Conservation (phyloP, 2,113 vertebrate species). For the Muscicapa adusta region DNA sequence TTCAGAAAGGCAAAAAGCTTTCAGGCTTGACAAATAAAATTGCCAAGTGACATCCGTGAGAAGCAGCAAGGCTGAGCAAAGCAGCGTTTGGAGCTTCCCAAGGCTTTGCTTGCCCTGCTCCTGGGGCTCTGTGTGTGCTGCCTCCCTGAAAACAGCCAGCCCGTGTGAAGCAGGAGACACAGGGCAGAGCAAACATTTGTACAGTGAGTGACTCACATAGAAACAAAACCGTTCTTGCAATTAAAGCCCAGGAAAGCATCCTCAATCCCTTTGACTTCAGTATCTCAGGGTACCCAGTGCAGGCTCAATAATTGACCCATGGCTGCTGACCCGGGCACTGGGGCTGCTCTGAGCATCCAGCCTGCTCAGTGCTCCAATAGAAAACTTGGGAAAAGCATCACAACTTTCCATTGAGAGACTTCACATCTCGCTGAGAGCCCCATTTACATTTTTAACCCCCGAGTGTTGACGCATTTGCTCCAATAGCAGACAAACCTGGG, state of each 20-base stretch:
- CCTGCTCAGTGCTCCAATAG: not conserved
- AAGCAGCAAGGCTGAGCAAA: not conserved
- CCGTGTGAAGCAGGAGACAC: not conserved
- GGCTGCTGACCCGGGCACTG: not conserved
- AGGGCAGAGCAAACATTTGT: not conserved
- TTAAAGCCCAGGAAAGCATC: not conserved
- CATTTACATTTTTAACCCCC: conserved; percentile 26
- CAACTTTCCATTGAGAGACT: conserved; percentile 7
- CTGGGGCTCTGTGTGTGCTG: not conserved
- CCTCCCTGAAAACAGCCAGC: not conserved
- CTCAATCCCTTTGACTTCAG: not conserved
- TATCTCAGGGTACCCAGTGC: not conserved
- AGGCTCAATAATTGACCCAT: not conserved
- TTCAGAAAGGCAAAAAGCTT: not conserved
- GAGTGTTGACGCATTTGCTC: not conserved
- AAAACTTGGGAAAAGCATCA: not conserved
- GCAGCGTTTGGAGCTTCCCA: not conserved
- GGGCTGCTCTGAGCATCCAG: not conserved
- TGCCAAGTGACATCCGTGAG: not conserved
- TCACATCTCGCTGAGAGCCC: not conserved
- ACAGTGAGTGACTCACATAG: not conserved
- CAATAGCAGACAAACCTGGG: not conserved
- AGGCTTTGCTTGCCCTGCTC: not conserved
- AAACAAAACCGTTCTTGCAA: not conserved
- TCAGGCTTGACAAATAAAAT: not conserved